Evolutionary conservation across 2,797 vertebrate genomes (phyloP), one percentile per base, ranked within the genome.

Genomic region (Brachyrhaphis roseni): DNA sequence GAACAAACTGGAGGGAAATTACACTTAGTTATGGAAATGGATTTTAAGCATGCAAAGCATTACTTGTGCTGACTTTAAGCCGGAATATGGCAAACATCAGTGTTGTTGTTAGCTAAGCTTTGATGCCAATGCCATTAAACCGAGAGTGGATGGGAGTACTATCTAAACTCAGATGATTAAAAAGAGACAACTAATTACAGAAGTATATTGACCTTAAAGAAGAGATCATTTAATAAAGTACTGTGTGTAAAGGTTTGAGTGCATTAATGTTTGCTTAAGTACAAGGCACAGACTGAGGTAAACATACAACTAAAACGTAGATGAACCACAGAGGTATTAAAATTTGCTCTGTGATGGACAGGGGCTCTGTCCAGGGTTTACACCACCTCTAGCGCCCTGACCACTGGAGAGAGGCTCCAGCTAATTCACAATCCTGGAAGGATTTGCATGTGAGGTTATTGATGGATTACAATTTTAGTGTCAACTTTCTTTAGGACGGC

Each of bases 21-120:
- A 97, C 97, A 98, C 97, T 99, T 99, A 98, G 97, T 98, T 98
- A 98, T 98, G 98, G 98, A 98, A 99, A 98, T 98, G 96, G 97
- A 96, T 98, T 97, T 98, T 98, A 98, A 98, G 97, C 97, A 98
- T 97, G 97, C 97, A 97, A 96, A 98, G 95, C 97, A 97, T 98
- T 98, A 97, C 97, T 97, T 97, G 96, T 94, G 91, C 95, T 95
- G 96, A 96, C 97, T 97, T 92, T 86, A 87, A 96, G 94, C 96
- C 95, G 95, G 96, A 95, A 96, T 97, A 97, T 96, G 87, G 80
- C 82, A 94, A 96, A 89, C 86, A 89, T 94, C 88, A 80, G 78
- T 77, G 82, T 82, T 85, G 84, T 77, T 86, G 86, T 86, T 83
- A 91, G 87, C 85, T 83, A 86, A 80, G 86, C 81, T 92, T 86